Percentiles rank a stretch among this genome's conserved stretches.
Conservation (phyloP, 35 echinoderm and acorn worm species). For the Diadema setosum region DNA sequence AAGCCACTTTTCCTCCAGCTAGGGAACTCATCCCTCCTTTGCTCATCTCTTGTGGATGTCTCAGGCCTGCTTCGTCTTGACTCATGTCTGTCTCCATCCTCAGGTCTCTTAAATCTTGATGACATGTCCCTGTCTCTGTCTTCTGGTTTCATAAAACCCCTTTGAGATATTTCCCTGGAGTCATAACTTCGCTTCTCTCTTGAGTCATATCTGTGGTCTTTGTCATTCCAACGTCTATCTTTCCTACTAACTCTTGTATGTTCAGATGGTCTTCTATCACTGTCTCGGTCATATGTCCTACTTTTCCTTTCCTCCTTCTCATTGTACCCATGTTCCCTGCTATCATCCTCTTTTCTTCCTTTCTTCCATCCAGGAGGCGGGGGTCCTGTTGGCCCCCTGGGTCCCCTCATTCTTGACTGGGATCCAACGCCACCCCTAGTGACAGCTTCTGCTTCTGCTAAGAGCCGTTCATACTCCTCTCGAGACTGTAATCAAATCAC, state of each 20-base stretch:
- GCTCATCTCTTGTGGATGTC: not conserved
- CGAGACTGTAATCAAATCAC: slow-evolving; percentile 67
- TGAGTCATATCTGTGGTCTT: not conserved
- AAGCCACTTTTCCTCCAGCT: slow-evolving; percentile 65
- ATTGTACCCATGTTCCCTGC: slow-evolving; percentile 40
- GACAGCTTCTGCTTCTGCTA: slow-evolving; percentile 66
- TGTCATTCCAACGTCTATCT: slow-evolving; percentile 23
- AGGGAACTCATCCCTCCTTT: slow-evolving; percentile 3
- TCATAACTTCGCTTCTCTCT: not conserved
- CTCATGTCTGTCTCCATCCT: not conserved
- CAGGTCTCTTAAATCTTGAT: slow-evolving; percentile 71
- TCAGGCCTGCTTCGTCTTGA: not conserved
- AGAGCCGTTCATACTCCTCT: slow-evolving; percentile 68
- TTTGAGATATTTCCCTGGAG: not conserved
- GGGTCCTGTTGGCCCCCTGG: slow-evolving; percentile 6
- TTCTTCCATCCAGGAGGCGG: not conserved
- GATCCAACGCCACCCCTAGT: not conserved
- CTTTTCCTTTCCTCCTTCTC: slow-evolving; percentile 24
- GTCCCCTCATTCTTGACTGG: no score
- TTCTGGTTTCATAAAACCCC: slow-evolving; percentile 1
- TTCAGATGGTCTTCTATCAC: slow-evolving; percentile 27
- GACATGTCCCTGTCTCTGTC: not conserved
- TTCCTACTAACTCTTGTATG: not conserved
- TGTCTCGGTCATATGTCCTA: not conserved
- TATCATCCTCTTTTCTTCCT: slow-evolving; percentile 14